A percentile compares a stretch with the other conserved stretches of the same genome.
Evolutionary conservation across 2,888 invertebrate genomes (phyloP).

Genomic region (Callyntrura guangdongensis): DNA sequence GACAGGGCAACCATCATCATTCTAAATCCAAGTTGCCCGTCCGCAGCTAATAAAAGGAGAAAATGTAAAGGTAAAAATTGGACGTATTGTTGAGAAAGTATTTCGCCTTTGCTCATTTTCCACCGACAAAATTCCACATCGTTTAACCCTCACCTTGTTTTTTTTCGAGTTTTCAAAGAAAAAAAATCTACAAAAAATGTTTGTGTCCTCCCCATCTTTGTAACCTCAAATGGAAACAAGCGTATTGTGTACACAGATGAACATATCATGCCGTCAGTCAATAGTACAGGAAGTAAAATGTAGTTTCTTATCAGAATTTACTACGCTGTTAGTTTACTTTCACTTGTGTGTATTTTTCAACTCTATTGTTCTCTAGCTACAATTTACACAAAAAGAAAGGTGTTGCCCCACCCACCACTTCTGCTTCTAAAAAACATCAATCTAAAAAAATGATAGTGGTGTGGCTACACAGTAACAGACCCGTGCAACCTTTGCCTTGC

Average conservation of each 20-base stretch:
- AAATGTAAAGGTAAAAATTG: constrained; percentile 37
- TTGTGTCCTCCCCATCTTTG: not conserved
- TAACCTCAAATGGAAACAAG: not conserved
- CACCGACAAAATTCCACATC: not conserved
- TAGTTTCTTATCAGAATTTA: too few relatives aligned
- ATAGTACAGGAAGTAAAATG: not conserved
- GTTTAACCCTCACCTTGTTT: constrained; percentile 49
- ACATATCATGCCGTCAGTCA: not conserved
- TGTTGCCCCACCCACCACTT: constrained; percentile 55
- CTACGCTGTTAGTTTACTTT: not conserved
- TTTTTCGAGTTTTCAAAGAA: not conserved
- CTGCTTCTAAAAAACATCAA: constrained; percentile 47
- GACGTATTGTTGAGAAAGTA: constrained; percentile 5
- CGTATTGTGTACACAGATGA: constrained; percentile 37
- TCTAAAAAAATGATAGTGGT: constrained; percentile 49
- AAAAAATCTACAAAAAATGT: not conserved
- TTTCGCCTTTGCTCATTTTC: not conserved
- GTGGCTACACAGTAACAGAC: constrained; percentile 17
- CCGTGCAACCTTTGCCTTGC: not conserved
- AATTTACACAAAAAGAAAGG: constrained; percentile 32
- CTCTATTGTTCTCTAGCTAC: constrained; percentile 5
- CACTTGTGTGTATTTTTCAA: constrained; percentile 33
- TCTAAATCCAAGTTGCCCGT: not conserved
- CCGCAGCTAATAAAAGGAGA: not conserved
- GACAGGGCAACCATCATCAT: not conserved